Evolutionary conservation across 2,888 invertebrate genomes (phyloP), one percentile per base, ranked within the genome.

Genomic region (Lottia scabra): DNA sequence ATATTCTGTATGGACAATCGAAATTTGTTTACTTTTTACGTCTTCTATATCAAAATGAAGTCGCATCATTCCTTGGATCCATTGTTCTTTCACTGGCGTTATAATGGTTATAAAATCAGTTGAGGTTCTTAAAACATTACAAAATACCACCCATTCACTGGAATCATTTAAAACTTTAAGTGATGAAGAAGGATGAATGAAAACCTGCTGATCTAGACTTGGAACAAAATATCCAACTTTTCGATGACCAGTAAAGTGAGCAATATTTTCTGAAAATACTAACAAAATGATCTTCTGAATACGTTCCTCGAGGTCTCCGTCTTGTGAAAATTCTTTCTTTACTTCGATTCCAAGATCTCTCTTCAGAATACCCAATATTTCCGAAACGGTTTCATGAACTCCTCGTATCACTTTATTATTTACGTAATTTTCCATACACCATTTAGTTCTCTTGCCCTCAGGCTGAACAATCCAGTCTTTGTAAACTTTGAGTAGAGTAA

Each of bases 341-440:
- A 83, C 71, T 8, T 77, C 73, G 15, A 74, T 48, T 8, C 75
- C 66, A 16, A 78, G 48, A n/a, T 86, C 85, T 69, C 76, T 80
- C 48, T 75, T 79, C 26, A 87, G 73, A 13, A 79, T 74, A 4
- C 74, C 70, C 3, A 73, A 26, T 13, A 83, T 75, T 69, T 87
- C 87, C 19, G 79, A 80, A 2, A 85, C 76, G 38, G 70, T 77
- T 16, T 85, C 85, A 30, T 80, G 73, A 6, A 81, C 82, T 8
- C 80, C 78, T 48, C 81, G 80, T 75, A 89, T 82, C 5, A 85
- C 77, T 78, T 86, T 88, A 15, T 82, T 85, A 77, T 89, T 89
- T 46, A 90, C 82, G 69, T 81, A 83, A 74, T 90, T 87, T n/a
- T 80, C 70, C 43, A 77, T 74, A 75, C 88, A 87, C 87, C 87